Percentiles rank a stretch among this genome's conserved stretches.
phyloP scores from a whole-genome alignment of 2,797 vertebrate genomes.

The Hybognathus amarus region DNA sequence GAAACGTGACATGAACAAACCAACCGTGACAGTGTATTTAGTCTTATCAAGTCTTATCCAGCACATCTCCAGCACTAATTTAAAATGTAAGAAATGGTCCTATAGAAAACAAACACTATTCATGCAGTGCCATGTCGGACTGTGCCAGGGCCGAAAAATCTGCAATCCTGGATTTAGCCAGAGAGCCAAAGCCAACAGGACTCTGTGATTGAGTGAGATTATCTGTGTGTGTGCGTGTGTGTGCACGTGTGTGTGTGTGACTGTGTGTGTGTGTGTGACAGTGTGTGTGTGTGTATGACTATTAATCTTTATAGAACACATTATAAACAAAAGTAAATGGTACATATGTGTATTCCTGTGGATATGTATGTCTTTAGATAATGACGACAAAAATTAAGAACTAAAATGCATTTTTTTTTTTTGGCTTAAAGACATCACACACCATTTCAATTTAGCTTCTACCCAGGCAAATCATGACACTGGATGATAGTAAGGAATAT shows the following conservation, averaged over 20 bases:
- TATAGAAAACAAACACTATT: slow-evolving; percentile 5
- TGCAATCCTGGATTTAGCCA: slow-evolving; percentile 21
- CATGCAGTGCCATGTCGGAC: neutral
- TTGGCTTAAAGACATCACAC: neutral
- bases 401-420: neutral
- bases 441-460: neutral
- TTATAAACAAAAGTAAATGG: neutral
- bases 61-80: neutral
- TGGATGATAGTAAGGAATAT: no score
- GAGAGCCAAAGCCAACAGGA: neutral
- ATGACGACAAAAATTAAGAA: neutral
- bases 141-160: neutral
- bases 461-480: neutral
- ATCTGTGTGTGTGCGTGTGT: neutral
- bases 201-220: slow-evolving; percentile 13
- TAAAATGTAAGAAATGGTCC: neutral
- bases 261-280: no score
- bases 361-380: neutral
- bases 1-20: no score
- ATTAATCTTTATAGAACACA: neutral
- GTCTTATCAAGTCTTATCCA: neutral
- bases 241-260: no score
- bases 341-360: neutral
- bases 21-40: no score
- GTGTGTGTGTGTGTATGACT: no score